Evolutionary conservation across 2,797 vertebrate species (phyloP).

Genomic region (Acanthiza pusilla): DNA sequence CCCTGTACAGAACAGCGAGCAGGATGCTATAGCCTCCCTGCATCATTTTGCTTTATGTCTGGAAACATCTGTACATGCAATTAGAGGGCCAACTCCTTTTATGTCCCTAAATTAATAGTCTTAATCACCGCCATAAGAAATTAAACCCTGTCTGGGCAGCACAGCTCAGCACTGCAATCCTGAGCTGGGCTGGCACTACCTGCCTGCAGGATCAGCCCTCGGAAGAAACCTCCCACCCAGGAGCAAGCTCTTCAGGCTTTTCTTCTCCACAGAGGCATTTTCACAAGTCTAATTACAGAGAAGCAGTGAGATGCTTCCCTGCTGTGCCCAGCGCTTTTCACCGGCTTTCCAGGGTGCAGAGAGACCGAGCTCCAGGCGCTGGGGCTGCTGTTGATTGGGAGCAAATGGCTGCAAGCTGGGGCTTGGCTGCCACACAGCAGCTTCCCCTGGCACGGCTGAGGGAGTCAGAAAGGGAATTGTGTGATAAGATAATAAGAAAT

Average conservation of each 20-base stretch:
- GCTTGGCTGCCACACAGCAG: neutral
- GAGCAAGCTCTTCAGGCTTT: neutral
- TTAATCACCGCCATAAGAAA: slow-evolving; percentile 44
- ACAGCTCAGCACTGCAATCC: neutral
- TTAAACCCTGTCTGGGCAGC: slow-evolving; percentile 23
- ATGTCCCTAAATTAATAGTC: slow-evolving; percentile 44
- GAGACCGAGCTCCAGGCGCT: neutral
- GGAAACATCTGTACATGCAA: slow-evolving; percentile 43
- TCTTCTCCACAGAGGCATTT: neutral
- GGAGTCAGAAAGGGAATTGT: neutral
- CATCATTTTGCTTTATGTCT: slow-evolving; percentile 47
- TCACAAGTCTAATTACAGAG: slow-evolving; percentile 24
- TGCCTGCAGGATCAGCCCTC: neutral
- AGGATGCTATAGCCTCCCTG: neutral
- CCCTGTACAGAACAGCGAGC: neutral
- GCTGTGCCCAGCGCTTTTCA: neutral
- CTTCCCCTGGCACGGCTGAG: neutral
- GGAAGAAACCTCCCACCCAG: neutral
- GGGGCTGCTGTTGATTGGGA: neutral
- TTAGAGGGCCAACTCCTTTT: slow-evolving; percentile 51
- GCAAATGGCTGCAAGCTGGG: neutral
- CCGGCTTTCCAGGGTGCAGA: rapidly evolving
- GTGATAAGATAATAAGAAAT: neutral
- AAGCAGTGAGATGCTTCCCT: neutral
- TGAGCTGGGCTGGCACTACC: neutral